Evolutionary conservation across 2,888 invertebrate species (phyloP), one percentile per base, ranked within the genome.

Genomic region (Willowsia nigromaculata): DNA sequence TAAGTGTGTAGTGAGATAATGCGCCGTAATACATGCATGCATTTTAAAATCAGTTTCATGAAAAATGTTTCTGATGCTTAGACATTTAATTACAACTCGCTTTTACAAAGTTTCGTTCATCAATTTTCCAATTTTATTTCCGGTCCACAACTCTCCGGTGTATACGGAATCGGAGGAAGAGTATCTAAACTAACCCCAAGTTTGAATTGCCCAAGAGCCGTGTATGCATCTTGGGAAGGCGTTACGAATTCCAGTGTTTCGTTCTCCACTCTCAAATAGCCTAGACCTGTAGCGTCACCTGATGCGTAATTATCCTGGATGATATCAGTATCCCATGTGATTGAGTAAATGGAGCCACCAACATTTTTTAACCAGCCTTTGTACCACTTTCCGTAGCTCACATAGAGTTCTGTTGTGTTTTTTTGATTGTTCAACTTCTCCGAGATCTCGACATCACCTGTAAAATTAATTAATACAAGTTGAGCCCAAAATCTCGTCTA

Each of bases 111-210:
- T n/a, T n/a, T n/a, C n/a, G n/a, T n/a, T n/a, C n/a, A n/a, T n/a
- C n/a, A n/a, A n/a, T n/a, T n/a, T n/a, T n/a, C n/a, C n/a, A n/a
- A n/a, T n/a, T 50, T n/a, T 50, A 13, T 56, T 62, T 62, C 62
- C 13, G 65, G 65, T 3, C 83, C 83, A 27, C 84, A 84, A 84
- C 84, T 84, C 7, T 37, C 74, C 40, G 84, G 84, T 7, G 22
- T 15, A 71, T 74, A 84, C 27, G 84, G 84, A 37, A 84, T 27
- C 25, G 40, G 56, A n/a, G 84, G 84, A 0, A 84, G n/a, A 6
- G 6, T 84, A 43, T 71, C 74, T 27, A 84, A 56, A 37, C 74
- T 84, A 6, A 84, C 53, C 1, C 74, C 84, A 25, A 74, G 74
- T 15, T 84, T 33, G 40, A 84, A 84, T n/a, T n/a, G n/a, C n/a